Conservation (phyloP, 2,113 vertebrate species). For the Oncorhynchus nerka region DNA sequence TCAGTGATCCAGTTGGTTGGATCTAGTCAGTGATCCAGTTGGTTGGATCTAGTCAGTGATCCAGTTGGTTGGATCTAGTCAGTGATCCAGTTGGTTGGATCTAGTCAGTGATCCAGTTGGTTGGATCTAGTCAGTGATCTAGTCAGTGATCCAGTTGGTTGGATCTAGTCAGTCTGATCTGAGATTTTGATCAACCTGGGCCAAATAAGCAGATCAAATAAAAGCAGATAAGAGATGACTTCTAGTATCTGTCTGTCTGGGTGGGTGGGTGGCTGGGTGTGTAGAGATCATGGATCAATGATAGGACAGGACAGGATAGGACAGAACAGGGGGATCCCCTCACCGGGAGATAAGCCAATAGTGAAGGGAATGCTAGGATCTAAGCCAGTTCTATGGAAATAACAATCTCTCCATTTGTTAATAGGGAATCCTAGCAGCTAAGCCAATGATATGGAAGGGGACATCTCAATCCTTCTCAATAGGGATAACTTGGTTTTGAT, state of each 20-base stretch:
- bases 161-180: slow-evolving; percentile 41
- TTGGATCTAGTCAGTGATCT: slow-evolving; percentile 1
- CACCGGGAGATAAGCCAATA: no score
- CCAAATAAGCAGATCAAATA: slow-evolving; percentile 63
- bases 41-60: no score
- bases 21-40: no score
- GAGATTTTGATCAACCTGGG: slow-evolving; percentile 61
- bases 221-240: slow-evolving; percentile 58
- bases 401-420: background rate
- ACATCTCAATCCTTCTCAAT: no score
- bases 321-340: no score
- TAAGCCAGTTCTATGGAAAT: slow-evolving; percentile 15
- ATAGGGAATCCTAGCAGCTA: background rate
- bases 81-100: no score
- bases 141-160: slow-evolving; percentile 29
- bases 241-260: background rate
- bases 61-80: no score
- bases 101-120: slow-evolving; percentile 4
- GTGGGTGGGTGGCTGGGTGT: no score
- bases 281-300: slow-evolving; percentile 65
- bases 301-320: slow-evolving; percentile 27
- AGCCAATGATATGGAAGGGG: background rate
- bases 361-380: no score
- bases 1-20: no score
- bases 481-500: no score